Percentiles rank a stretch among this genome's conserved stretches.
Conservation (phyloP, 2,797 vertebrate species). For the Parauchenoglanis ngamensis region DNA sequence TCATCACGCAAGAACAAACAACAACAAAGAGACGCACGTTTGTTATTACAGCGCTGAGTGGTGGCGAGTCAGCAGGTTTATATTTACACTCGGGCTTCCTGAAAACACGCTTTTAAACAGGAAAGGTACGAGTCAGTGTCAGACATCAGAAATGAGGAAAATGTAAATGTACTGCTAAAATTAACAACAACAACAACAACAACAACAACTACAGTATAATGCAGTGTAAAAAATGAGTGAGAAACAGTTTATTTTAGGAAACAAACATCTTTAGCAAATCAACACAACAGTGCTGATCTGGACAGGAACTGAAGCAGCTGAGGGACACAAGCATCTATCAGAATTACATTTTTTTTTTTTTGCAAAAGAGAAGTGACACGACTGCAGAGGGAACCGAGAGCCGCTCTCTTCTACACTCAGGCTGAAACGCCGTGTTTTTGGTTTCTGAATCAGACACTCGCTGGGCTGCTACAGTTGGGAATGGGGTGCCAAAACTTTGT, state of each 20-base stretch:
- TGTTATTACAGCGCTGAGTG: background rate
- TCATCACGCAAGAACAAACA: background rate
- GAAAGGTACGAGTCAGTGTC: background rate
- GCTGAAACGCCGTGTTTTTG: background rate
- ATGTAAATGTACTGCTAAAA: no score
- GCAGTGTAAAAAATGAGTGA: no score
- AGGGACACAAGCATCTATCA: background rate
- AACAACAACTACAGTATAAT: no score
- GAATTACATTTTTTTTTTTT: background rate
- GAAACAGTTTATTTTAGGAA: no score
- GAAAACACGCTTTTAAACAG: background rate
- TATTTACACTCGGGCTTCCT: background rate
- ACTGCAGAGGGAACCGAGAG: background rate
- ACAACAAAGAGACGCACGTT: background rate
- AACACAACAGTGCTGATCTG: background rate
- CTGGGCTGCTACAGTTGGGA: background rate
- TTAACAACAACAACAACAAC: no score
- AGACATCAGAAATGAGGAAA: no score
- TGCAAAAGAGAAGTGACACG: background rate
- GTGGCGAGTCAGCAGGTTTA: background rate
- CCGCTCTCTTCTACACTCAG: background rate
- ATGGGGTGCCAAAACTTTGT: background rate
- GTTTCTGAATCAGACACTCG: background rate
- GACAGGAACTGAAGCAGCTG: background rate
- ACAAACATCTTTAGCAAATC: background rate